A percentile compares a stretch with the other conserved stretches of the same genome.
These are phyloP conservation scores for Blastomussa wellsi DNA, from an alignment of 92 coral and sea anemone species.

Conservation along the genomic window DNA sequence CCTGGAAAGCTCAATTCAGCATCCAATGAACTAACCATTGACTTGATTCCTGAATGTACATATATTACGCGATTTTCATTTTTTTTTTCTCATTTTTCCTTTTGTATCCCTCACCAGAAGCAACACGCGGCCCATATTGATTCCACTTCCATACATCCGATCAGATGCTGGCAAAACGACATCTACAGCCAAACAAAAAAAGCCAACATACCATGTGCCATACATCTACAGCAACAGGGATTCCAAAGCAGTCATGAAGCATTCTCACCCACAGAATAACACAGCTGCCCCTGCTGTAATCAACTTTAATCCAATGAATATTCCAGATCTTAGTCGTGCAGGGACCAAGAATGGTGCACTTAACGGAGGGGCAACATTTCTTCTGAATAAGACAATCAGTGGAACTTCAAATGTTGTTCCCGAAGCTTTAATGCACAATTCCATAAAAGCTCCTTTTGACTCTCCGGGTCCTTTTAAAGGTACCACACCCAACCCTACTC, in stretches of 20 bases:
- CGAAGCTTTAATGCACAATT: neutral
- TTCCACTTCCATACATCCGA: conserved; percentile 78
- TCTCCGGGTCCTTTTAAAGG: conserved; percentile 22
- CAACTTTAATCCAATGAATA: conserved; percentile 62
- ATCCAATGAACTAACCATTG: no score
- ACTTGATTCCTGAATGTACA: no score
- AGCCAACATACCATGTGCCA: conserved; percentile 56
- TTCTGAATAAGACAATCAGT: conserved; percentile 56
- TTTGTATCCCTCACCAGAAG: conserved; percentile 38
- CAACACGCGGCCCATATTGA: conserved; percentile 59
- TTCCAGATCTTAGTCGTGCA: conserved; percentile 62
- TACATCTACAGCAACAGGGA: conserved; percentile 47
- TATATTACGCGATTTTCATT: neutral
- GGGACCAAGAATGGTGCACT: conserved; percentile 57
- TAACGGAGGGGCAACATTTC: conserved; percentile 53
- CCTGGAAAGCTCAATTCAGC: no score
- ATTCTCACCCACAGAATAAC: conserved; percentile 16
- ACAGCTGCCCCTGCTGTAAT: conserved; percentile 75
- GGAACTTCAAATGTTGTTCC: conserved; percentile 61
- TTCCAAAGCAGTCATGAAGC: conserved; percentile 22
- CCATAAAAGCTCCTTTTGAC: conserved; percentile 56
- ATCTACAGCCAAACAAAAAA: conserved; percentile 51
- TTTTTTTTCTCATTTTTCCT: neutral
- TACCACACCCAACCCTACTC: conserved; percentile 21
- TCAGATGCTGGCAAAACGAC: conserved; percentile 47